phyloP scores from a whole-genome alignment of 2,888 invertebrate genomes.

The Agonopterix alstromeriana region DNA sequence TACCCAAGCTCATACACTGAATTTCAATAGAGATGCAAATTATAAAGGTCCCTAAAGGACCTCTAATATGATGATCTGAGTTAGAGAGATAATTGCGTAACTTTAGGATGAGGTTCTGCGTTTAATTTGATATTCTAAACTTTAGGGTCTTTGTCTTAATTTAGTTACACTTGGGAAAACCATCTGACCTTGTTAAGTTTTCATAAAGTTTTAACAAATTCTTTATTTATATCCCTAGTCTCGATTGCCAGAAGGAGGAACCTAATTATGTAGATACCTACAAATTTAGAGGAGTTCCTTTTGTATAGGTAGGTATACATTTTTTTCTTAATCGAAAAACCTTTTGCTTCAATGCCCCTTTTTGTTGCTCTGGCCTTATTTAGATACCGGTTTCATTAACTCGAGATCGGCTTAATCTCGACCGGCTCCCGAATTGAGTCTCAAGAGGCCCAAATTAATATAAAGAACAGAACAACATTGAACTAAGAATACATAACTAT shows the following conservation, averaged over 20 bases:
- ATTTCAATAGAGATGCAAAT: slow-evolving; percentile 5
- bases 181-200: too few species aligned
- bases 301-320: not conserved
- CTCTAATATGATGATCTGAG: slow-evolving; percentile 9
- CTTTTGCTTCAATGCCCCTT: not conserved
- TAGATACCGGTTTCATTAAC: slow-evolving; percentile 51
- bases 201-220: too few species aligned
- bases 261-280: too few species aligned
- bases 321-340: not conserved
- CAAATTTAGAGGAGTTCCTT: too few species aligned
- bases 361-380: slow-evolving; percentile 22
- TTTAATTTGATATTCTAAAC: slow-evolving; percentile 6
- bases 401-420: slow-evolving; percentile 60
- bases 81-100: slow-evolving; percentile 10
- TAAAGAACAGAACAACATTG: slow-evolving; percentile 60
- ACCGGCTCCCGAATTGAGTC: slow-evolving; percentile 40
- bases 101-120: slow-evolving; percentile 5
- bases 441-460: slow-evolving; percentile 70
- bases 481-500: slow-evolving; percentile 12
- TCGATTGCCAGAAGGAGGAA: too few species aligned
- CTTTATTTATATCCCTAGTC: not conserved
- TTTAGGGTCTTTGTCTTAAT: slow-evolving; percentile 2
- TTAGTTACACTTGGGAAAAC: not conserved
- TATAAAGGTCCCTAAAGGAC: slow-evolving; percentile 3
- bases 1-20: too few species aligned